Base-by-base conservation (phyloP, 2,797 vertebrate species). In the Syngnathus acus region DNA sequence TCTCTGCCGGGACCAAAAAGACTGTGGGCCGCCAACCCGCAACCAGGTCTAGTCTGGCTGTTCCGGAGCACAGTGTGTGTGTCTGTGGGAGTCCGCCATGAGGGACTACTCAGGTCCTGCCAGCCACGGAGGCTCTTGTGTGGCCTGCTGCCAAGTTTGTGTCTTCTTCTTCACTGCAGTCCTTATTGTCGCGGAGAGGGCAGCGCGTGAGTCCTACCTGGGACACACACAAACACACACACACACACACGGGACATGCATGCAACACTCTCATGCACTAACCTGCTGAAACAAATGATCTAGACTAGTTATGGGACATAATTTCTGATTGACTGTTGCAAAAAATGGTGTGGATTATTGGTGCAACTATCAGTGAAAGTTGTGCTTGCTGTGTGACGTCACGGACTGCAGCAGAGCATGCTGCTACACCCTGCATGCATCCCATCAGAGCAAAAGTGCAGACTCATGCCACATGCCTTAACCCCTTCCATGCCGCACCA, bases 111-210 rank as follows among this genome's bases (percentile, higher is more conserved):
- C 86, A 2, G 66, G 74, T 16, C 16, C 77, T 9, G 77, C 84
- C 64, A 77, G 71, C 43, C 66, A 67, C 4, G 85, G 75, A 43
- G 86, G 86, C 68, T 66, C 73, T 40, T 89, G 88, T 76, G 75
- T 77, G 70, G 80, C 85, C 9, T 91, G 91, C 74, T 91, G 89
- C 78, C 88, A 90, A 80, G 81, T 90, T 63, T 88, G 85, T 78
- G 74, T 92, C n/a, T 91, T 89, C 68, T 72, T 76, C 64, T 87
- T 90, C 62, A 90, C 90, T 76, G 89, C 86, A 82, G 78, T 91
- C 54, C 82, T 92, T 71, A 55, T 90, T 70, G 66, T 91, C 68
- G 87, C 88, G 40, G 91, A 92, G 84, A 88, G 90, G 84, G 87
- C 85, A 17, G 87, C 90, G 76, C 80, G 91, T 92, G 85, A 91